Base-by-base conservation (phyloP, 2,797 vertebrate genomes). In the Muscicapa striata region DNA sequence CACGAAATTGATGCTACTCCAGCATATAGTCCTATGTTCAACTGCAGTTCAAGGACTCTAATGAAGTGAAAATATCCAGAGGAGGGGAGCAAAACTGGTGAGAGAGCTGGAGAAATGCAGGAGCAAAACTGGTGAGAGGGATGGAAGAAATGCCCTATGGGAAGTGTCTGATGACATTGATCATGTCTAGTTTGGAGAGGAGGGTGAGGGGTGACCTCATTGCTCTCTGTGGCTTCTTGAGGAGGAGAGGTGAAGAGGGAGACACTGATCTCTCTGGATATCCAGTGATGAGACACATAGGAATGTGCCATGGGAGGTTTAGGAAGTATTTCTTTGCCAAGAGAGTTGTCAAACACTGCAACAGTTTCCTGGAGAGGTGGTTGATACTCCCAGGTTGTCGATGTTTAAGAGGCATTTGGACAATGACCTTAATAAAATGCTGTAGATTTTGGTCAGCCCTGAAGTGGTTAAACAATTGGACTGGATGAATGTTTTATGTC, bases 191-290 rank as follows among this genome's bases (percentile, higher is more conserved):
- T 48, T 45, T 41, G 30, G 17, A 51, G 45, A 59, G 24, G 5
- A 32, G 16, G 3, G 10, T 70, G 22, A 59, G 13, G 14, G 2
- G 5, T 0, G 0, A 51, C 10, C 3, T 54, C n/a, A 9, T 14
- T 36, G n/a, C 11, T 70, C 27, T 62, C 32, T 43, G 3, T 8
- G 18, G n/a, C 11, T 41, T 66, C 10, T 27, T 38, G 29, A 48
- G 16, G 12, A 75, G 17, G 9, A 10, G 8, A 57, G 4, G 3
- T 10, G 17, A 16, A 63, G 23, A 36, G 13, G 13, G 17, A 64
- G 13, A 8, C 32, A 10, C 8, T 78, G 41, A n/a, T 21, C n/a
- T 68, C 18, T 54, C 5, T 9, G 4, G 32, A 2, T 6, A 4
- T 15, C 14, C 29, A 76, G 34, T 6, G 19, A 16, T 3, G 22